These are phyloP conservation scores for Dynastes hyllus DNA, from an alignment of 2,888 invertebrate genomes.

Conservation along the genomic window DNA sequence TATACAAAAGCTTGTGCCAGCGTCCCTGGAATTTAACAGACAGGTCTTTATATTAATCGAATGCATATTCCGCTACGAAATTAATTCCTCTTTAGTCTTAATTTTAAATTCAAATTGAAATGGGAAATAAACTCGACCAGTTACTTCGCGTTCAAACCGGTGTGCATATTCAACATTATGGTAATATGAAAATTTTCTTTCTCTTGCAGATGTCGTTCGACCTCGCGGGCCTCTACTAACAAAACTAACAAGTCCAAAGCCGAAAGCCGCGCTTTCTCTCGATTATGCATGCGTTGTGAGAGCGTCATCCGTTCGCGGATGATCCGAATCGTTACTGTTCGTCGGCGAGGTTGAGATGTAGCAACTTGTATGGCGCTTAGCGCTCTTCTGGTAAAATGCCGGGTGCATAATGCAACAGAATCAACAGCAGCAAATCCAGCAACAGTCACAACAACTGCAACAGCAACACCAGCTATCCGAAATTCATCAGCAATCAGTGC, in stretches of 20 bases:
- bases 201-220: conserved; percentile 54
- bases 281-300: conserved; percentile 50
- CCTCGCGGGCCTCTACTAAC: conserved; percentile 53
- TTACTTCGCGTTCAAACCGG: conserved; percentile 51
- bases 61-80: conserved; percentile 39
- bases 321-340: no score
- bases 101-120: conserved; percentile 49
- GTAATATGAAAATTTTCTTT: conserved; percentile 56
- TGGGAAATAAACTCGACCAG: conserved; percentile 35
- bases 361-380: conserved; percentile 60
- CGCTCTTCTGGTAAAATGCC: conserved; percentile 66
- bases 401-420: conserved; percentile 70
- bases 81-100: conserved; percentile 37
- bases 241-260: conserved; percentile 50
- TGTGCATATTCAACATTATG: conserved; percentile 56
- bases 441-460: conserved; percentile 53
- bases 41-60: conserved; percentile 18
- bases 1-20: not conserved
- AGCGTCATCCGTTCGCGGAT: not conserved
- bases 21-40: not conserved
- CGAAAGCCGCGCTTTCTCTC: conserved; percentile 33
- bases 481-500: conserved; percentile 61
- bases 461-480: conserved; percentile 57
- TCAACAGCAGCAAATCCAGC: conserved; percentile 59
- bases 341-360: conserved; percentile 27